Percentiles rank a stretch among this genome's conserved stretches.
Conservation (phyloP, 2,888 invertebrate genomes). For the Oxystoma pomonae region DNA sequence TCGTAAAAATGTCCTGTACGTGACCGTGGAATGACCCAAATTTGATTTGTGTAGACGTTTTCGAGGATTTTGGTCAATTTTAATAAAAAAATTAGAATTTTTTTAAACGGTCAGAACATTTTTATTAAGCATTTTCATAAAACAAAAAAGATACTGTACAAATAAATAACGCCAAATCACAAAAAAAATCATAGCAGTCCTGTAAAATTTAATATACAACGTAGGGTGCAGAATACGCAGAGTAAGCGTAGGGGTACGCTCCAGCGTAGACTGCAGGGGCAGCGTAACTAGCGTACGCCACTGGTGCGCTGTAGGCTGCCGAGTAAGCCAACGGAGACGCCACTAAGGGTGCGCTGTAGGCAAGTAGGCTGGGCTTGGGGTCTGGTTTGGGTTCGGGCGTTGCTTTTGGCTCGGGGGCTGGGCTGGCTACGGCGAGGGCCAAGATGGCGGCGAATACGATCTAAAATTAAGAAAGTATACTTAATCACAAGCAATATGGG, state of each 20-base stretch:
- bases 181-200: no score
- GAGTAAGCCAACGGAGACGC: constrained; percentile 19
- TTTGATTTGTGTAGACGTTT: no score
- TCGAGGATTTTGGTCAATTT: no score
- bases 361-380: constrained; percentile 19
- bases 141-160: no score
- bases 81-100: no score
- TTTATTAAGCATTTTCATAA: no score
- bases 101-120: no score
- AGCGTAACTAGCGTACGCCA: not conserved
- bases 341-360: not conserved
- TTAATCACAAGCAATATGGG: no score
- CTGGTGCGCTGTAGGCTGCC: constrained; percentile 17
- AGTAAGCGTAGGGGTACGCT: not conserved
- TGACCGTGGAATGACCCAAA: no score
- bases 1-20: no score
- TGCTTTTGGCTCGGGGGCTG: constrained; percentile 21
- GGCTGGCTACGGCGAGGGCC: constrained; percentile 22
- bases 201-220: not conserved
- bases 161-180: no score
- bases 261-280: not conserved
- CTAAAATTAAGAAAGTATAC: constrained; percentile 15
- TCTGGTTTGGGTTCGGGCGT: constrained; percentile 5
- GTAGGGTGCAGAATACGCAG: not conserved
- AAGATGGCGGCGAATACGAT: constrained; percentile 24